phyloP scores from a whole-genome alignment of 2,888 invertebrate genomes.

The Agonopterix heracliana region DNA sequence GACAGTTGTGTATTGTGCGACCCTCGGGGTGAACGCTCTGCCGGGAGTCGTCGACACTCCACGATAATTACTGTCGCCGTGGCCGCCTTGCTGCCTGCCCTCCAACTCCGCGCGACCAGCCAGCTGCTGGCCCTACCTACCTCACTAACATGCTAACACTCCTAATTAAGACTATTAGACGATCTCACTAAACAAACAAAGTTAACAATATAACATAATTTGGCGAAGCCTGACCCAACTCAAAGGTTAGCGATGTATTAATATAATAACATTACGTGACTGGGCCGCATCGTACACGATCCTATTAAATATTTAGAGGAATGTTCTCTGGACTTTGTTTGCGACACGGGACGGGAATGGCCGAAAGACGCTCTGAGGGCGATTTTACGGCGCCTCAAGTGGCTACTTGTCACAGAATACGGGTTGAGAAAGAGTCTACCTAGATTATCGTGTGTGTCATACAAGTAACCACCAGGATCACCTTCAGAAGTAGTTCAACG shows the following conservation, averaged over 20 bases:
- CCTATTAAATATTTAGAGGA: constrained; percentile 34
- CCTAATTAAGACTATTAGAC: constrained; percentile 34
- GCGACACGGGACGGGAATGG: constrained; percentile 26
- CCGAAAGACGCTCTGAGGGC: constrained; percentile 22
- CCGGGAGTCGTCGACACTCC: constrained; percentile 68
- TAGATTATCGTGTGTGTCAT: too few species aligned
- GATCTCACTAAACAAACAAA: too few species aligned
- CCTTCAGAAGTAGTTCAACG: background rate
- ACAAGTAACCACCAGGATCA: too few species aligned
- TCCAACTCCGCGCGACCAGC: constrained; percentile 21
- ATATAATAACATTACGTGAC: constrained; percentile 40
- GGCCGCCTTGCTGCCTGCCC: constrained; percentile 42
- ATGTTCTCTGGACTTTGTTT: constrained; percentile 36
- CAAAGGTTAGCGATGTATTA: constrained; percentile 4
- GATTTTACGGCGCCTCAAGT: constrained; percentile 25
- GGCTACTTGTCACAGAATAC: constrained; percentile 8
- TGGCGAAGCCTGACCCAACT: background rate
- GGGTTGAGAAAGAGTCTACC: background rate
- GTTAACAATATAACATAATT: background rate
- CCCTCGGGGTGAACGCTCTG: constrained; percentile 72
- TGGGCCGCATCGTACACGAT: constrained; percentile 15
- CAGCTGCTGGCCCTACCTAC: constrained; percentile 24
- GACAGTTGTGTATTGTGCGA: constrained; percentile 60
- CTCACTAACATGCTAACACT: constrained; percentile 24
- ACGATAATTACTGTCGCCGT: constrained; percentile 70